Evolutionary conservation across 2,797 vertebrate species (phyloP).

Genomic region (Ataeniobius toweri): DNA sequence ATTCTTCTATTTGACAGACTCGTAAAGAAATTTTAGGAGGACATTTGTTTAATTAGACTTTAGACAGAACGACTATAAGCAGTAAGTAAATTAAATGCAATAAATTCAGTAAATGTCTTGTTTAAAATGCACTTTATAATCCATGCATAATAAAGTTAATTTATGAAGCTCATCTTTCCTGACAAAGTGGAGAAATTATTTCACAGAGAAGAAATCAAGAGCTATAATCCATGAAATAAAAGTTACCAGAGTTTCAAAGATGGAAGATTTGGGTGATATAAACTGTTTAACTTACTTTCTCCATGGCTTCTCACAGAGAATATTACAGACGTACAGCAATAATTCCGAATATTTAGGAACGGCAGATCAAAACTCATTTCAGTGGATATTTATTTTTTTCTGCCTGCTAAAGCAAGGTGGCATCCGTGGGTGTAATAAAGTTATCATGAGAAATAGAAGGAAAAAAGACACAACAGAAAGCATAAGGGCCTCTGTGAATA

Average conservation of each 20-base stretch:
- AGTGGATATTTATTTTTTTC: neutral
- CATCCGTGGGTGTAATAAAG: neutral
- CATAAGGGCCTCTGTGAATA: neutral
- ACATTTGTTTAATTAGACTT: conserved; percentile 3
- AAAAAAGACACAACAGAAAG: neutral
- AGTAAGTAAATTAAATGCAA: neutral
- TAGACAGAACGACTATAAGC: neutral
- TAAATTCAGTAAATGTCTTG: neutral
- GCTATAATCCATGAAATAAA: conserved; percentile 7
- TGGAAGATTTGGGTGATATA: neutral
- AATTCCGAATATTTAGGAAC: neutral
- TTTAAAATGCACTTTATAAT: neutral
- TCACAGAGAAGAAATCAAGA: conserved; percentile 5
- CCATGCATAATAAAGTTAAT: neutral
- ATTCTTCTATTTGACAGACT: neutral
- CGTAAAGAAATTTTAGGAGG: neutral
- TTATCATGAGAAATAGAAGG: neutral
- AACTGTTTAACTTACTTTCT: neutral
- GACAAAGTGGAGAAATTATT: neutral
- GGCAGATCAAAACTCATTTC: neutral
- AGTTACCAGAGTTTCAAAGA: neutral
- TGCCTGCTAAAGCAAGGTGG: neutral
- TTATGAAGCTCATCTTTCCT: neutral
- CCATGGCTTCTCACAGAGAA: neutral
- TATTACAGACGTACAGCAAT: neutral